Percentiles rank a stretch among this genome's conserved stretches.
Evolutionary conservation across 2,797 vertebrate genomes (phyloP).

Genomic region (Spinus olivaceus): DNA sequence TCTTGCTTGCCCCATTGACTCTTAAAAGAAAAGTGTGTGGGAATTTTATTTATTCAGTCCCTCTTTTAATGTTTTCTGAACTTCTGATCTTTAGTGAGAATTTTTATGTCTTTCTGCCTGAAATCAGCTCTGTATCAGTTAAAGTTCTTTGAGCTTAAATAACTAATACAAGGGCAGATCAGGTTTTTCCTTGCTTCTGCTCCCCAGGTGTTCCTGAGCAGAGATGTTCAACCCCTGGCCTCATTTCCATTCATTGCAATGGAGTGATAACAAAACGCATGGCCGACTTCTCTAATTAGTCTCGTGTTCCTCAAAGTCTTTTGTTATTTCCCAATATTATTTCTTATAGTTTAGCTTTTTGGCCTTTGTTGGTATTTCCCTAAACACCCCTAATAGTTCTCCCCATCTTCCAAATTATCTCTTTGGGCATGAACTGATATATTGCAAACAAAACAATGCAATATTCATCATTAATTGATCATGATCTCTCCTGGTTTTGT

Average conservation of each 20-base stretch:
- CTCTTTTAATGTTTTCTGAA: constrained; percentile 4
- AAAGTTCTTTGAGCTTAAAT: constrained; percentile 46
- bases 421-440: constrained; percentile 63
- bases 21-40: neutral
- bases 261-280: constrained; percentile 64
- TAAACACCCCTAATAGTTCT: neutral
- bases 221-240: constrained; percentile 33
- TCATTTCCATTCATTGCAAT: constrained; percentile 58
- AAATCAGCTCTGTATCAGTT: constrained; percentile 8
- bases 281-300: constrained; percentile 67
- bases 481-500: constrained; percentile 31
- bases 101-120: neutral
- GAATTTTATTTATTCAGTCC: neutral
- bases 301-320: constrained; percentile 44
- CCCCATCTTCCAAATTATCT: constrained; percentile 36
- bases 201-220: constrained; percentile 36
- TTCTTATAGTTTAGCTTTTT: constrained; percentile 1
- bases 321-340: constrained; percentile 25
- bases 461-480: constrained; percentile 64
- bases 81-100: neutral
- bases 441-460: constrained; percentile 55
- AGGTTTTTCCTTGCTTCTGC: constrained; percentile 8
- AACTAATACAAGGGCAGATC: constrained; percentile 46
- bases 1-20: neutral
- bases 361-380: constrained; percentile 13